These are phyloP conservation scores for Fundulus diaphanus DNA, from an alignment of 2,797 vertebrate species.

Conservation along the genomic window DNA sequence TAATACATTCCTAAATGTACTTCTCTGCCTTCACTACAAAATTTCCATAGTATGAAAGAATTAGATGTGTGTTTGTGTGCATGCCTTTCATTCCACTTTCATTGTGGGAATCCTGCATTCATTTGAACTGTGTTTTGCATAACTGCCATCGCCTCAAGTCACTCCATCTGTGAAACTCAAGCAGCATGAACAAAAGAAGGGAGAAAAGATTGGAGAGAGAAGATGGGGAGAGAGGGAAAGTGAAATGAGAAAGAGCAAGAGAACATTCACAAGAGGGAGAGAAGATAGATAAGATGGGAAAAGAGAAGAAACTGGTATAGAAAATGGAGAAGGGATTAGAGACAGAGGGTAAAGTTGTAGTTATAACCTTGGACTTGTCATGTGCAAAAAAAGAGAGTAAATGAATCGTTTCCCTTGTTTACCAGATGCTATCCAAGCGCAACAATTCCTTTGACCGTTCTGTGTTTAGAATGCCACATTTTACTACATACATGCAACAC, in stretches of 20 bases:
- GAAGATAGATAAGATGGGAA: constrained; percentile 15
- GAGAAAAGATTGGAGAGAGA: constrained; percentile 41
- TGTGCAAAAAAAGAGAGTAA: constrained; percentile 27
- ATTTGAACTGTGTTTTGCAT: constrained; percentile 79
- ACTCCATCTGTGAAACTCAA: constrained; percentile 79
- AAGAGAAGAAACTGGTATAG: constrained; percentile 21
- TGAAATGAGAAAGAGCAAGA: constrained; percentile 35
- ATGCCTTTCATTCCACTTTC: constrained; percentile 63
- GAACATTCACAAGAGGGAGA: constrained; percentile 14
- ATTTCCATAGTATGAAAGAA: constrained; percentile 35
- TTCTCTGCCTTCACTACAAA: constrained; percentile 30
- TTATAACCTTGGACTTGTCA: constrained; percentile 47
- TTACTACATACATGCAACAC: background rate
- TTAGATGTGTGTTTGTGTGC: constrained; percentile 46
- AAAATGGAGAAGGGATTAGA: constrained; percentile 46
- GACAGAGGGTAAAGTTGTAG: constrained; percentile 32
- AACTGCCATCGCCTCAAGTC: constrained; percentile 76
- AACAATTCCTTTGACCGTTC: constrained; percentile 41
- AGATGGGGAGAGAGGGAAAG: constrained; percentile 15
- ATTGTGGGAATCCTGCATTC: constrained; percentile 69
- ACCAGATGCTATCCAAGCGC: constrained; percentile 20
- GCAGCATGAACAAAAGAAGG: constrained; percentile 73
- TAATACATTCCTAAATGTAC: constrained; percentile 54
- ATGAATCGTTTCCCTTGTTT: constrained; percentile 50
- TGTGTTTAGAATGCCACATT: constrained; percentile 4